Base-by-base conservation (phyloP, 1,140 invertebrate genomes). In the Scaptodrosophila lebanonensis region DNA sequence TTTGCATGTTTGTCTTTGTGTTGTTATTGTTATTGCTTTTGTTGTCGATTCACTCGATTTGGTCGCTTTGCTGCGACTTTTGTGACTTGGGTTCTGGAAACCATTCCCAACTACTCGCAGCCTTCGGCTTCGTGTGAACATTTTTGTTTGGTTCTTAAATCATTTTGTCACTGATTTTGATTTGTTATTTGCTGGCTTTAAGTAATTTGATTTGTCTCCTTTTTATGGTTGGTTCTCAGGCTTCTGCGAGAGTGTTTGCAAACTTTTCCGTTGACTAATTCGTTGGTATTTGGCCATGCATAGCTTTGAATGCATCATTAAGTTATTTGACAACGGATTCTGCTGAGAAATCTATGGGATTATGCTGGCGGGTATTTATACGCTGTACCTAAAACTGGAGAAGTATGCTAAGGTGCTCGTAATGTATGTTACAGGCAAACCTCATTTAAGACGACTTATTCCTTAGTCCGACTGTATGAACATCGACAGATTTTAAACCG, bases 141-240 rank as follows among this genome's bases (percentile, higher is more conserved):
- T 82, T 75, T 82, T 83, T 44, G 66, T 62, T 38, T 48, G 69
- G 76, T 70, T 83, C 75, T 49, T 82, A 82, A 82, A 82, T 82
- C 75, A 82, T 82, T 82, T 82, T 82, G 75, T 82, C 75, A 83
- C 76, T 66, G 70, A 73, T 75, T 82, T 82, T 82, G 76, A 82
- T 82, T 82, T 83, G 76, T 82, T 79, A 66, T 75, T 82, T 64
- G 65, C 50, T 54, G 56, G 38, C 52, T 33, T 62, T 61, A 52
- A 73, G 73, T 77, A 77, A 77, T 77, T 77, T 69, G 64, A 60
- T 54, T 56, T 56, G 59, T 47, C 47, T 60, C 9, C 29, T 40
- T 72, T 73, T 69, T 48, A 58, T 65, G 68, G 57, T 76, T 57
- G 69, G 69, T 79, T 79, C 75, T 79, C 75, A 79, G 65, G 75